Percentiles rank a stretch among this genome's conserved stretches.
Conservation (phyloP, 92 coral and sea anemone genomes). For the Porites evermanni region DNA sequence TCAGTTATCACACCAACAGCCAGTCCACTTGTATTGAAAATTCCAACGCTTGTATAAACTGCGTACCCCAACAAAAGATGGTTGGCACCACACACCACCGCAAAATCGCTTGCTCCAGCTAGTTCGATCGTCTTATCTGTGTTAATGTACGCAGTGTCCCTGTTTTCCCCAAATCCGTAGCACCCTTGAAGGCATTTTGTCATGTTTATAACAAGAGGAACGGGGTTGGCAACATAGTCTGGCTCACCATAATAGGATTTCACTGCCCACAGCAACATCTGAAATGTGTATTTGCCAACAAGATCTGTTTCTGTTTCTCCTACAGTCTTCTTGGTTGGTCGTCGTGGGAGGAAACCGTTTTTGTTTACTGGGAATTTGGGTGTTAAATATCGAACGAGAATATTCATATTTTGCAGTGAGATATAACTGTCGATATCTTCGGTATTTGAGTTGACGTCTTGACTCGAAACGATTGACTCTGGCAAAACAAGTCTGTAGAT, state of each 20-base stretch:
- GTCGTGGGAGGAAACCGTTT: constrained; percentile 6
- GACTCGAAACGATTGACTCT: constrained; percentile 4
- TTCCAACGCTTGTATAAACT: constrained; percentile 33
- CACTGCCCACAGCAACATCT: not conserved
- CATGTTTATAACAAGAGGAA: not conserved
- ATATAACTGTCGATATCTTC: constrained; percentile 25
- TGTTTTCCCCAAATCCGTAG: constrained; percentile 25
- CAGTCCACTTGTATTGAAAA: constrained; percentile 31
- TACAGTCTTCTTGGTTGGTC: not conserved
- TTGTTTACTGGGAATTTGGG: constrained; percentile 4
- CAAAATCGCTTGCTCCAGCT: constrained; percentile 22
- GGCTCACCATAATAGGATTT: constrained; percentile 2
- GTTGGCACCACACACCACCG: constrained; percentile 44
- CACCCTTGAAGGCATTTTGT: constrained; percentile 29
- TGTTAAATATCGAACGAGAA: constrained; percentile 33
- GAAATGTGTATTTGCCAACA: constrained; percentile 8
- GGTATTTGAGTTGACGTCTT: not conserved
- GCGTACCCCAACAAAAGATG: constrained; percentile 23
- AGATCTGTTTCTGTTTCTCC: constrained; percentile 3
- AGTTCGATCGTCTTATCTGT: not conserved
- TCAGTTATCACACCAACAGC: constrained; percentile 24
- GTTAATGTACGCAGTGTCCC: constrained; percentile 38
- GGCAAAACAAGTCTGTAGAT: constrained; percentile 41
- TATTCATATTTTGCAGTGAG: not conserved
- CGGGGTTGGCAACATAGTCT: not conserved